Percentiles rank a stretch among this genome's conserved stretches.
Conservation (phyloP, 1,140 invertebrate species). For the Dendrolimus kikuchii region DNA sequence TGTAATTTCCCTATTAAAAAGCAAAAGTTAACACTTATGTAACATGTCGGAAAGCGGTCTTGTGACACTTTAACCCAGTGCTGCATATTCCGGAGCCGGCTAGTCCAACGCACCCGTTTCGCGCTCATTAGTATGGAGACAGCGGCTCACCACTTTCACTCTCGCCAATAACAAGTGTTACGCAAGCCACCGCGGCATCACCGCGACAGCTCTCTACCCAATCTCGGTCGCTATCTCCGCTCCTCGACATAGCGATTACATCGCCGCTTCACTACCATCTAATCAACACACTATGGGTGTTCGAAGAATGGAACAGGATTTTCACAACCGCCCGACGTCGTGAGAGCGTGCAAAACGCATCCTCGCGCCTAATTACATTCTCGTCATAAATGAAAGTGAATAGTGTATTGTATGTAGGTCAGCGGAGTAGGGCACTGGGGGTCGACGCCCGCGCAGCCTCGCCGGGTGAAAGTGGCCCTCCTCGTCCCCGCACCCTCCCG, state of each 20-base stretch:
- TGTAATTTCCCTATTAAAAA: slow-evolving; percentile 27
- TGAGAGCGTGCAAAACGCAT: slow-evolving; percentile 42
- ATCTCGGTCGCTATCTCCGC: slow-evolving; percentile 34
- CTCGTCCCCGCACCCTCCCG: slow-evolving; percentile 42
- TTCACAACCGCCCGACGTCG: slow-evolving; percentile 25
- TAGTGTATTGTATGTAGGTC: slow-evolving; percentile 64
- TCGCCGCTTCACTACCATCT: slow-evolving; percentile 5
- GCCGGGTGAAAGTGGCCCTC: slow-evolving; percentile 64
- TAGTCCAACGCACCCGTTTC: slow-evolving; percentile 47
- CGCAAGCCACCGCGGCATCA: slow-evolving; percentile 35
- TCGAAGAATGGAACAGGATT: slow-evolving; percentile 24
- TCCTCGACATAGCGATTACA: slow-evolving; percentile 10
- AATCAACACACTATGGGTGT: slow-evolving; percentile 2
- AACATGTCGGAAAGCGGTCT: slow-evolving; percentile 43
- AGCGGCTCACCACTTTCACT: slow-evolving; percentile 63
- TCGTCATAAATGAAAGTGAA: slow-evolving; percentile 64
- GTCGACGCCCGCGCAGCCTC: slow-evolving; percentile 69
- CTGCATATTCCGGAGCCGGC: slow-evolving; percentile 42
- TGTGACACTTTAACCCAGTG: slow-evolving; percentile 63
- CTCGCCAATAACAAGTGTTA: slow-evolving; percentile 58
- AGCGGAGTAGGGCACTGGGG: slow-evolving; percentile 65
- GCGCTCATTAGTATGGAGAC: slow-evolving; percentile 66
- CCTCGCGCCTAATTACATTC: slow-evolving; percentile 54
- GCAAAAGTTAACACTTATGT: slow-evolving; percentile 42
- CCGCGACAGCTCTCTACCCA: slow-evolving; percentile 49